Evolutionary conservation across 1,140 invertebrate genomes (phyloP).

Genomic region (Cherax quadricarinatus): DNA sequence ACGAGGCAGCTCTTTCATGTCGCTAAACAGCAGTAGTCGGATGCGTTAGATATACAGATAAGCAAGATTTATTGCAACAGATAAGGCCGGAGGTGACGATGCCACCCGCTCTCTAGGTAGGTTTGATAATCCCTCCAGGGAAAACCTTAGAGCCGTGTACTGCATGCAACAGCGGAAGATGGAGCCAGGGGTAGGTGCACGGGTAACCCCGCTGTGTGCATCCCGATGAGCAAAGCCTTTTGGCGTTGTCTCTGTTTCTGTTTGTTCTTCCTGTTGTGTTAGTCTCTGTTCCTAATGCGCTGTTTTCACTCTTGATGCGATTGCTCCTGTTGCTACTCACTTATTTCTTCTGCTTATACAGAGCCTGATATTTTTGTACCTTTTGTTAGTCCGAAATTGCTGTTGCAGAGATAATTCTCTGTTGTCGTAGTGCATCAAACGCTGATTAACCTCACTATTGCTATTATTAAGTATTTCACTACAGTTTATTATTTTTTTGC

Average conservation of each 20-base stretch:
- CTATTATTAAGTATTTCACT: no score
- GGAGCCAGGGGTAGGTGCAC: not conserved
- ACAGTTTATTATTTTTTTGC: no score
- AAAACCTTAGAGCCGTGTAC: not conserved
- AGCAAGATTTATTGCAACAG: constrained; percentile 48
- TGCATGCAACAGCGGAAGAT: constrained; percentile 51
- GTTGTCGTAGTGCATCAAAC: no score
- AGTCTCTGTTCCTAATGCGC: not conserved
- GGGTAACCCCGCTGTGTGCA: constrained; percentile 14
- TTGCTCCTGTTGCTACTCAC: not conserved
- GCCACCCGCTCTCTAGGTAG: constrained; percentile 34
- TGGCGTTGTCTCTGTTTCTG: not conserved
- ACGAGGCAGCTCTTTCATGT: constrained; percentile 61
- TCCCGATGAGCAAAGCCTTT: constrained; percentile 21
- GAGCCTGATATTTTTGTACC: no score
- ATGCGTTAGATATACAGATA: constrained; percentile 49
- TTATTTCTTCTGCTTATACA: no score
- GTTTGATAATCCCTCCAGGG: constrained; percentile 47
- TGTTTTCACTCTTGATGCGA: not conserved
- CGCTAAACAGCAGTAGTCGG: constrained; percentile 38
- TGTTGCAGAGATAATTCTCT: no score
- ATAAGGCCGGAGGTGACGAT: constrained; percentile 51
- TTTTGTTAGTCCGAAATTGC: no score
- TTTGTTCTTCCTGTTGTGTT: not conserved
- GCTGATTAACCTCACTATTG: no score